phyloP scores from a whole-genome alignment of 2,797 vertebrate species.

The Phrynocephalus vlangalii region DNA sequence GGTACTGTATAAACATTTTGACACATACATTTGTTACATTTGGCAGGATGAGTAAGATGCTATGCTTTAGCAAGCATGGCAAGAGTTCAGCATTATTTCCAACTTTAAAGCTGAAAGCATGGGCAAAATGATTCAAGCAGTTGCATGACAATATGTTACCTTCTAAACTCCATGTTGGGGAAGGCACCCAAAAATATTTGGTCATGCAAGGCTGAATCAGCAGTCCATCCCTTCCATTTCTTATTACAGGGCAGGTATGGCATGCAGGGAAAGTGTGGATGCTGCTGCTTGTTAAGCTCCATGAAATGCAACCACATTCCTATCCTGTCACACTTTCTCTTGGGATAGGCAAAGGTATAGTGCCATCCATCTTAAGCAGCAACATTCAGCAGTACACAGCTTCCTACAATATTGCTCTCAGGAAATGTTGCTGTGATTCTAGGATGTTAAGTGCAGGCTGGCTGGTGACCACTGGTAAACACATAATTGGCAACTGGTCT shows the following conservation, averaged over 20 bases:
- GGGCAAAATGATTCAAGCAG: background rate
- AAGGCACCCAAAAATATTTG: background rate
- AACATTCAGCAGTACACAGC: background rate
- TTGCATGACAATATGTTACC: background rate
- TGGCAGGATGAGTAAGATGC: background rate
- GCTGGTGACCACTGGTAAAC: no score
- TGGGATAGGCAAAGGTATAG: background rate
- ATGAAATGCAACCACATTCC: background rate
- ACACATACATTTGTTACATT: background rate
- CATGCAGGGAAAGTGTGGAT: background rate
- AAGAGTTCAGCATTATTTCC: background rate
- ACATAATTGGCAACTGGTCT: no score
- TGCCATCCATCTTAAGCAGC: background rate
- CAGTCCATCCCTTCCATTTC: background rate
- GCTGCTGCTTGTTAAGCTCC: background rate
- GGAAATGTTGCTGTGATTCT: background rate
- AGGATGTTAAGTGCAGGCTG: no score
- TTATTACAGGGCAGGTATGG: no score
- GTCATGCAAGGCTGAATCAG: background rate
- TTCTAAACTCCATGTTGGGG: background rate
- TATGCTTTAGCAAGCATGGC: background rate
- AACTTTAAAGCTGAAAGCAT: background rate
- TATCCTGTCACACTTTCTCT: background rate
- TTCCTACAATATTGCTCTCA: background rate
- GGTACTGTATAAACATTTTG: background rate